Evolutionary conservation across 2,888 invertebrate species (phyloP).

Genomic region (Dorcus parallelipipedus): DNA sequence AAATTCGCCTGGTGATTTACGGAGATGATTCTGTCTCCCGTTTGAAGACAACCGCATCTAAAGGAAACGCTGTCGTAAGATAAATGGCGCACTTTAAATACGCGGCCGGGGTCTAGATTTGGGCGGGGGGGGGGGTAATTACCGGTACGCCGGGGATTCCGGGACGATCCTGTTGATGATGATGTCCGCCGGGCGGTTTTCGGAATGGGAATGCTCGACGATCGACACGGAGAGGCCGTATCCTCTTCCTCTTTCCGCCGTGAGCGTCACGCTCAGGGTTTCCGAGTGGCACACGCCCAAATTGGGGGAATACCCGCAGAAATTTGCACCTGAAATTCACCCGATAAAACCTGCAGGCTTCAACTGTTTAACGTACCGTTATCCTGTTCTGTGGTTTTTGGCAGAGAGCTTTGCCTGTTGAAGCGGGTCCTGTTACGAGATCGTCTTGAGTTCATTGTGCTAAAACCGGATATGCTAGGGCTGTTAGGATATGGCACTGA

Average conservation of each 20-base stretch:
- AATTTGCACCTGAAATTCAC: constrained; percentile 26
- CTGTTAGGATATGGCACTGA: constrained; percentile 46
- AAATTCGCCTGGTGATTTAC: constrained; percentile 76
- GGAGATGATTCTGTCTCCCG: constrained; percentile 79
- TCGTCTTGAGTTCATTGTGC: constrained; percentile 55
- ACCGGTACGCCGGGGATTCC: constrained; percentile 60
- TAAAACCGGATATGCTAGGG: constrained; percentile 55
- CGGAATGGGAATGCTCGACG: constrained; percentile 46
- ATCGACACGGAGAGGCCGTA: constrained; percentile 54
- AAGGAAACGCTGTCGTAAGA: constrained; percentile 5
- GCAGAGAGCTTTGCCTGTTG: constrained; percentile 53
- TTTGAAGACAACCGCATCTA: constrained; percentile 71
- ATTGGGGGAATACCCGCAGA: constrained; percentile 30
- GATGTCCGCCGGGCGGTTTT: constrained; percentile 44
- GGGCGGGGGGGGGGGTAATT: neutral
- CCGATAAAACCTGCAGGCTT: neutral
- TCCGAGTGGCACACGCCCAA: constrained; percentile 53
- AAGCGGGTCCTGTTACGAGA: constrained; percentile 45
- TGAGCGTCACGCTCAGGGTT: constrained; percentile 53
- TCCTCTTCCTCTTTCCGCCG: constrained; percentile 50
- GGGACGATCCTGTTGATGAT: constrained; percentile 53
- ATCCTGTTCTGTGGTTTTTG: constrained; percentile 42
- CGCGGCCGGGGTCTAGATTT: constrained; percentile 2
- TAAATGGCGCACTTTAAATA: constrained; percentile 5
- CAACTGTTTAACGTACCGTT: neutral